Conservation (phyloP, 1,140 invertebrate genomes). For the Listronotus oregonensis region DNA sequence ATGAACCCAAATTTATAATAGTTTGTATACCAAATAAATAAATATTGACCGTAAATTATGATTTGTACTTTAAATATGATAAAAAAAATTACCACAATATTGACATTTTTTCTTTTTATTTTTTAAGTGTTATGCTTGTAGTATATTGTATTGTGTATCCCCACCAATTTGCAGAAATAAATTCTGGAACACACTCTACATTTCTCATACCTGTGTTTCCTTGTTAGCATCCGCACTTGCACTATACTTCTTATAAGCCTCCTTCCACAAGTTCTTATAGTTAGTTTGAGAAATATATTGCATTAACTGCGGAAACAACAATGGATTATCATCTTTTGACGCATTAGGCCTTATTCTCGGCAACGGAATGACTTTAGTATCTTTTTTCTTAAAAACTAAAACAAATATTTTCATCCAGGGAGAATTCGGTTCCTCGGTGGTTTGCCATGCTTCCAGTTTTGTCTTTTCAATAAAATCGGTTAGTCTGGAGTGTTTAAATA, state of each 20-base stretch:
- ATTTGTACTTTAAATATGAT: too few species aligned
- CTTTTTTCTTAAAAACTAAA: constrained; percentile 66
- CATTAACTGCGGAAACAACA: constrained; percentile 76
- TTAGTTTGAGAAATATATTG: constrained; percentile 81
- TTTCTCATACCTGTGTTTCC: constrained; percentile 47
- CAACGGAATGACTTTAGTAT: constrained; percentile 72
- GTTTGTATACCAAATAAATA: too few species aligned
- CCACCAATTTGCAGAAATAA: too few species aligned
- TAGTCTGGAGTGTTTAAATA: constrained; percentile 61
- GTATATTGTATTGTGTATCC: too few species aligned
- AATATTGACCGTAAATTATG: too few species aligned
- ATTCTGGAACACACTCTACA: too few species aligned
- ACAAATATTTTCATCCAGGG: constrained; percentile 67
- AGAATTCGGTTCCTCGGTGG: constrained; percentile 63
- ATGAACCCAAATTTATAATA: too few species aligned
- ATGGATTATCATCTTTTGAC: constrained; percentile 62
- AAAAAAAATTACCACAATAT: too few species aligned
- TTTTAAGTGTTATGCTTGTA: too few species aligned
- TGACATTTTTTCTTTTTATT: too few species aligned
- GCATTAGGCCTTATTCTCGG: constrained; percentile 63
- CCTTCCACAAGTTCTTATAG: constrained; percentile 83
- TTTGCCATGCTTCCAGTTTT: constrained; percentile 54
- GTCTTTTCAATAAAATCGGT: constrained; percentile 55
- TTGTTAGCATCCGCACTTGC: constrained; percentile 49
- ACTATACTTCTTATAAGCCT: constrained; percentile 79